Conservation (phyloP, 23 tunicate species). For the Trididemnum miniatum region DNA sequence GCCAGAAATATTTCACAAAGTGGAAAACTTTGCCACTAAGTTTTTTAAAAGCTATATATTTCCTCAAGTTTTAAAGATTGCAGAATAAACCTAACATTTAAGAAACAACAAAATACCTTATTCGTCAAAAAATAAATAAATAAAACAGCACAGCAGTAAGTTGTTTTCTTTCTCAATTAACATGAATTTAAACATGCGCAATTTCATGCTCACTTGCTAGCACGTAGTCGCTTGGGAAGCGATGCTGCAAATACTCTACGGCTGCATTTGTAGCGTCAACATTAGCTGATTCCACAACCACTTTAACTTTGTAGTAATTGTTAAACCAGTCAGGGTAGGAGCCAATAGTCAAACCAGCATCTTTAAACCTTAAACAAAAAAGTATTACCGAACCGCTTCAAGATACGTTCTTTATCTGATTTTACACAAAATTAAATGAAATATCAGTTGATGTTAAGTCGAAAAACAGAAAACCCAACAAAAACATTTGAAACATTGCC, state of each 20-base stretch:
- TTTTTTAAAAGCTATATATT: no score
- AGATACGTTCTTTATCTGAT: no score
- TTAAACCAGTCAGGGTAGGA: slow-evolving; percentile 93
- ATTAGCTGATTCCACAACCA: slow-evolving; percentile 72
- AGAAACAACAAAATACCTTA: neutral
- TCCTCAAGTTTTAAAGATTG: no score
- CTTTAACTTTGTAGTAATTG: slow-evolving; percentile 92
- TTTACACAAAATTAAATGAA: no score
- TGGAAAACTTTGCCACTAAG: no score
- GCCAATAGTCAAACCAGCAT: slow-evolving; percentile 75
- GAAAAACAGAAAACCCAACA: no score
- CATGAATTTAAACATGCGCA: no score
- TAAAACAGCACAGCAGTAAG: neutral
- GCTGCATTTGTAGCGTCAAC: slow-evolving; percentile 46
- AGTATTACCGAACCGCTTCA: no score
- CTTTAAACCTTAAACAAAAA: slow-evolving; percentile 36
- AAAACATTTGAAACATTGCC: no score
- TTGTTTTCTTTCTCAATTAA: neutral
- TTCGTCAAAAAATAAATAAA: neutral
- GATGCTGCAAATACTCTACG: slow-evolving; percentile 24
- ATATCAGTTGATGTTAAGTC: no score
- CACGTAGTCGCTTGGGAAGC: slow-evolving; percentile 19
- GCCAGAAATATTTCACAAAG: no score
- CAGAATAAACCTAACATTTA: neutral
- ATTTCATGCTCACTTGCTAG: neutral